phyloP scores from a whole-genome alignment of 2,888 invertebrate genomes.

The Arrhopalites spinosus region DNA sequence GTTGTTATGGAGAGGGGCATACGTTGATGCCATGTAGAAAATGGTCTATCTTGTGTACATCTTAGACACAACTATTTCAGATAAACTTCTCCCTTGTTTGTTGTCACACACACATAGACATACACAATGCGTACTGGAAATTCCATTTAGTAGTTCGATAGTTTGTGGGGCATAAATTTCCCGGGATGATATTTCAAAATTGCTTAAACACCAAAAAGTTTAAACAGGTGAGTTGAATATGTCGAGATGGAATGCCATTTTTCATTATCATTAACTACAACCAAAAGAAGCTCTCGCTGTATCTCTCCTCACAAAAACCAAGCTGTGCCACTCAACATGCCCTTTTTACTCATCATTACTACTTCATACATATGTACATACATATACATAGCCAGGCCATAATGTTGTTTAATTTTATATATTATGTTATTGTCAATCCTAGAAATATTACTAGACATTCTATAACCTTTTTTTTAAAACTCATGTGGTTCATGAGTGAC shows the following conservation, averaged over 20 bases:
- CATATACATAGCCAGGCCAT: background rate
- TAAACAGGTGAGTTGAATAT: constrained; percentile 30
- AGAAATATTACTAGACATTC: no score
- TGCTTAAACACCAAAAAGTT: constrained; percentile 19
- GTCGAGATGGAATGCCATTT: constrained; percentile 33
- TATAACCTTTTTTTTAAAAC: no score
- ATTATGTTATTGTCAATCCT: no score
- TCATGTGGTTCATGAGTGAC: no score
- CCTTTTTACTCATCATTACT: background rate
- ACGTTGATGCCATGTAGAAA: background rate
- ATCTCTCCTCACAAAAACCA: background rate
- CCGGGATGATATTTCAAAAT: constrained; percentile 35
- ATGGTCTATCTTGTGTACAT: background rate
- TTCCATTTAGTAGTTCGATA: constrained; percentile 29
- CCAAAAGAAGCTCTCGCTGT: background rate
- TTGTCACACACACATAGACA: constrained; percentile 36
- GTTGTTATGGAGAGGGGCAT: constrained; percentile 3
- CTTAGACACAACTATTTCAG: constrained; percentile 8
- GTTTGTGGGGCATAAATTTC: constrained; percentile 34
- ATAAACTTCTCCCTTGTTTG: constrained; percentile 28
- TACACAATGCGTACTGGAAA: constrained; percentile 20
- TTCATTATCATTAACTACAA: constrained; percentile 32
- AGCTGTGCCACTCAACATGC: background rate
- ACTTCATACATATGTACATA: background rate
- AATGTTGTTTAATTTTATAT: no score